These are phyloP conservation scores for Latrodectus elegans DNA, from an alignment of 2,888 invertebrate species.

Conservation along the genomic window DNA sequence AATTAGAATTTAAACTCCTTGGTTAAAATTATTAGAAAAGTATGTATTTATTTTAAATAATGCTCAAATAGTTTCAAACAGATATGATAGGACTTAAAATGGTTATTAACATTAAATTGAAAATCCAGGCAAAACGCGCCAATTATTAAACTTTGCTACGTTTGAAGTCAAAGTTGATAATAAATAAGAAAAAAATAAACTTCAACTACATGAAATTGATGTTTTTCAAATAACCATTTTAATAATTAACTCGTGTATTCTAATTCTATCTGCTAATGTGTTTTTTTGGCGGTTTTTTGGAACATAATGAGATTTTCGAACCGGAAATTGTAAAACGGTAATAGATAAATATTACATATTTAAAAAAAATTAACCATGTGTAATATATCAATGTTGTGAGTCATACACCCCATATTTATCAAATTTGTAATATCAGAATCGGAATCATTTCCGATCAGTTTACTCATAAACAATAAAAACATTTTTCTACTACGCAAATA, in stretches of 20 bases:
- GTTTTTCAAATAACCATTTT: too few species aligned
- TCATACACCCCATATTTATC: not conserved
- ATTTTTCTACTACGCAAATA: conserved; percentile 28
- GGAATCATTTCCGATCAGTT: conserved; percentile 17
- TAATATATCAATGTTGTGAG: not conserved
- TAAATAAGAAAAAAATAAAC: not conserved
- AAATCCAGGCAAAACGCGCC: not conserved
- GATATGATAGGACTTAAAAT: too few species aligned
- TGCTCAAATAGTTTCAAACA: too few species aligned
- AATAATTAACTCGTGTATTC: not conserved
- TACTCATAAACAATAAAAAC: conserved; percentile 3
- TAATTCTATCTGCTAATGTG: not conserved
- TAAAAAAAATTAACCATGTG: not conserved
- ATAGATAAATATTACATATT: not conserved
- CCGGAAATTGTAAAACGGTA: not conserved
- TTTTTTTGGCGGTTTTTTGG: not conserved
- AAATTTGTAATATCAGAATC: conserved; percentile 15
- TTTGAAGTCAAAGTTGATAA: not conserved
- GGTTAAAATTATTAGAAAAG: too few species aligned
- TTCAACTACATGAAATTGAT: not conserved
- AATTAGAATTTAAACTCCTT: too few species aligned
- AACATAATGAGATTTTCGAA: not conserved
- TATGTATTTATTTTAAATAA: too few species aligned
- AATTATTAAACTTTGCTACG: not conserved
- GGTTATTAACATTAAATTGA: not conserved